Evolutionary conservation across 2,113 vertebrate genomes (phyloP).

Genomic region (Vidua chalybeata): DNA sequence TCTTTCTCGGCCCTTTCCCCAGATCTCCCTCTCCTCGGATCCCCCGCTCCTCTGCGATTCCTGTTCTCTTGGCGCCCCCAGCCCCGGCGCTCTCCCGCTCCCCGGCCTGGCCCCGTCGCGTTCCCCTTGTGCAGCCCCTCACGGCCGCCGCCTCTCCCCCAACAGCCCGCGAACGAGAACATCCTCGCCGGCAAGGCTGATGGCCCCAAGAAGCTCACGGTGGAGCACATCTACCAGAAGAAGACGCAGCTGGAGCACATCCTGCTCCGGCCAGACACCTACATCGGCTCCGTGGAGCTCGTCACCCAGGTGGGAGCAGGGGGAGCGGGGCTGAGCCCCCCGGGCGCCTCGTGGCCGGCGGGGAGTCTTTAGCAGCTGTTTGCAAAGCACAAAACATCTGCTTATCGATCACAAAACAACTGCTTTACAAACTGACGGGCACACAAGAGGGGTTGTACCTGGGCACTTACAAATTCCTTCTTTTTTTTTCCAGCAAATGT

Average conservation of each 20-base stretch:
- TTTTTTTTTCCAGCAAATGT: slow-evolving; percentile 87
- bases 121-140: background rate
- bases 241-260: slow-evolving; percentile 98
- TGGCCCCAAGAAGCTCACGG: slow-evolving; percentile 76
- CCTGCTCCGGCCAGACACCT: slow-evolving; percentile 95
- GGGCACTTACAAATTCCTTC: background rate
- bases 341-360: background rate
- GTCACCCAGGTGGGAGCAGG: slow-evolving; percentile 84
- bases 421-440: background rate
- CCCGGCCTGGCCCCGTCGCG: background rate
- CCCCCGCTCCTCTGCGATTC: background rate
- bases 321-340: background rate
- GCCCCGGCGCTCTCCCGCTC: rapidly evolving
- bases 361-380: no score
- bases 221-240: slow-evolving; percentile 98
- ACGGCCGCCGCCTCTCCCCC: background rate
- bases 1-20: background rate
- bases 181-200: slow-evolving; percentile 16
- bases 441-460: rapidly evolving
- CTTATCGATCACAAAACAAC: background rate
- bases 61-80: rapidly evolving
- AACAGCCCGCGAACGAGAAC: slow-evolving; percentile 81
- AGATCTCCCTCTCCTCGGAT: background rate
- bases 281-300: slow-evolving; percentile 94
- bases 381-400: background rate